Conservation (phyloP, 2,797 vertebrate genomes). For the Schizopygopsis pylzovi region DNA sequence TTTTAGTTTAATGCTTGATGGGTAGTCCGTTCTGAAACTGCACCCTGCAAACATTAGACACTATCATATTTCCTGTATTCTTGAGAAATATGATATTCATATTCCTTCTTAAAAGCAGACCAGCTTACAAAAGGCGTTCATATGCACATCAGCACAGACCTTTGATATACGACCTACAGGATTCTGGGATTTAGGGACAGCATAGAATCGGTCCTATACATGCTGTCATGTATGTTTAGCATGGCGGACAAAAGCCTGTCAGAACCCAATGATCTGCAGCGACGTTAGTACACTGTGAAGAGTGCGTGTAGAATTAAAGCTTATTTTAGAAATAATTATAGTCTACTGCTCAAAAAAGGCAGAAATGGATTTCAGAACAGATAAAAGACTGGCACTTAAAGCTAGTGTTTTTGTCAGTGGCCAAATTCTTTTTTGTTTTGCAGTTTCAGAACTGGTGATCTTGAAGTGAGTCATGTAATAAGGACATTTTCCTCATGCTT, state of each 20-base stretch:
- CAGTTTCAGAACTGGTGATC: background rate
- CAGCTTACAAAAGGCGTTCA: background rate
- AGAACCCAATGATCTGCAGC: background rate
- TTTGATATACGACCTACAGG: constrained; percentile 33
- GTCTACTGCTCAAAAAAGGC: constrained; percentile 5
- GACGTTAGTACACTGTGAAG: background rate
- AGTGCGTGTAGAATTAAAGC: background rate
- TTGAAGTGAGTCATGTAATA: background rate
- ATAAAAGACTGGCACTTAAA: constrained; percentile 28
- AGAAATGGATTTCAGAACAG: constrained; percentile 36
- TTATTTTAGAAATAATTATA: constrained; percentile 32
- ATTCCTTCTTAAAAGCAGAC: constrained; percentile 1
- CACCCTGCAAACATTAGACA: background rate
- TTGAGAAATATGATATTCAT: constrained; percentile 28
- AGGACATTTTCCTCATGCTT: background rate
- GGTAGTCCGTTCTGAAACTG: background rate
- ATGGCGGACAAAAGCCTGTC: constrained; percentile 18
- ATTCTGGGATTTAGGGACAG: background rate
- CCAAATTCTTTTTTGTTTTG: background rate
- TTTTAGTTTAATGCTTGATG: constrained; percentile 36
- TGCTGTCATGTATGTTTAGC: constrained; percentile 13
- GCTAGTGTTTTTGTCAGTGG: background rate
- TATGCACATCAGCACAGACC: background rate
- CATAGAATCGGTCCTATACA: background rate
- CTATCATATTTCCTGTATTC: constrained; percentile 23